These are phyloP conservation scores for Listrodromus nycthemerus DNA, from an alignment of 2,888 invertebrate genomes.

Conservation along the genomic window DNA sequence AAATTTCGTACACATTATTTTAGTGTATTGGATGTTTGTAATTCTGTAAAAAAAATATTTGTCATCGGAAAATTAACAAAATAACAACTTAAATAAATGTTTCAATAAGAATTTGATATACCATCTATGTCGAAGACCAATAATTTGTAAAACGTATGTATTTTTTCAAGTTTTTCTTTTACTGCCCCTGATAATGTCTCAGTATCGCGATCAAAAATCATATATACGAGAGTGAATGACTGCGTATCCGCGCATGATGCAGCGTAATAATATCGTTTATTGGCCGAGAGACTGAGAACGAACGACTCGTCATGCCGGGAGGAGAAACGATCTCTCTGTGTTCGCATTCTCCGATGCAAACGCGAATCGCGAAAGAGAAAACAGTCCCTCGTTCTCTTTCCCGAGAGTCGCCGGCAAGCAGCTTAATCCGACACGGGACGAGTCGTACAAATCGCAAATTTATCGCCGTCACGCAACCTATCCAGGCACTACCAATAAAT, in stretches of 20 bases:
- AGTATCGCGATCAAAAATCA: not conserved
- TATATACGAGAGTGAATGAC: not conserved
- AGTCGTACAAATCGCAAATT: conserved; percentile 74
- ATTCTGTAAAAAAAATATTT: not conserved
- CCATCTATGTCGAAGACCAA: not conserved
- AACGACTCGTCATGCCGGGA: conserved; percentile 2
- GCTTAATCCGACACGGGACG: conserved; percentile 66
- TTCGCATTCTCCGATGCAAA: conserved; percentile 42
- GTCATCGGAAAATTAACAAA: not conserved
- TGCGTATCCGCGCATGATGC: conserved; percentile 9
- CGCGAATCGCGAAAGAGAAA: conserved; percentile 35
- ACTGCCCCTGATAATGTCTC: not conserved
- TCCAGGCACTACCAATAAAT: conserved; percentile 67
- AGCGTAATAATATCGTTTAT: conserved; percentile 62
- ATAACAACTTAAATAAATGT: not conserved
- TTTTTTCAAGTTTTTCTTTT: not conserved
- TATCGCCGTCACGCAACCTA: conserved; percentile 67
- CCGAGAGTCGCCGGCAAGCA: conserved; percentile 23
- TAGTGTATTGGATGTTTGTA: no score
- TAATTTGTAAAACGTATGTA: not conserved
- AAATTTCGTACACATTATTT: no score
- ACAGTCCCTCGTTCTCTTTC: conserved; percentile 3
- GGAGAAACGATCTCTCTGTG: not conserved
- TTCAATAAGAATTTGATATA: not conserved
- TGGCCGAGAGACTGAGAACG: conserved; percentile 27